Base-by-base conservation (phyloP, 64 coral and sea anemone genomes). In the Montipora cactus region DNA sequence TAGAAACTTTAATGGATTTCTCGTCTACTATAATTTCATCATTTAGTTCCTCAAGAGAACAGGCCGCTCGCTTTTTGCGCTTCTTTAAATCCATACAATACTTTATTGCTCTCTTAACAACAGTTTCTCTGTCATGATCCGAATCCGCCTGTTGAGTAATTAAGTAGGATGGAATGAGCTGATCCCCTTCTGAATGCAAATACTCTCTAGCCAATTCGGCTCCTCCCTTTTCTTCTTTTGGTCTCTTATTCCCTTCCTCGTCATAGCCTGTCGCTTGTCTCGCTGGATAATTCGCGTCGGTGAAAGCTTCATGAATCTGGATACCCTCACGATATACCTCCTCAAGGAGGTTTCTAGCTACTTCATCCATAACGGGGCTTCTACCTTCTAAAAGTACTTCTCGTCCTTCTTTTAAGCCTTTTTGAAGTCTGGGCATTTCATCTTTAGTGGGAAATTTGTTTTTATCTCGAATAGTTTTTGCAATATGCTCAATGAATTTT, bases 361-460 rank as follows among this genome's bases (percentile, higher is more conserved):
- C 23, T 47, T 67, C 20, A 68, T 87, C 83, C 22, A 69, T 23
- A 59, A 14, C 23, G 19, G 83, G 83, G 0, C 52, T 87, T 68
- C 83, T 87, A 19, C 83, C 83, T 22, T 7, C 74, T 76, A 22
- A 22, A 62, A 62, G 59, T 62, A 14, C 59, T 62, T 62, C 59
- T 62, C 59, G 6, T 62, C 14, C 14, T 5, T 81, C 49, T 51
- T 81, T 81, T n/a, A n/a, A n/a, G 10, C 28, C 77, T 9, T 2
- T 19, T 16, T 52, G 48, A 49, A 90, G 50, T 8, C 52, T 78
- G 14, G 88, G 88, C 73, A 90, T 77, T 37, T 90, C 88, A 14
- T 78, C 48, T 75, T 44, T 58, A n/a, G 59, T 59, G 7, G 88
- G 88, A 37, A 90, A 90, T 79, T 22, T 71, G 11, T 46, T 10